Conservation (phyloP, 2,888 invertebrate genomes). For the Nysson spinosus region DNA sequence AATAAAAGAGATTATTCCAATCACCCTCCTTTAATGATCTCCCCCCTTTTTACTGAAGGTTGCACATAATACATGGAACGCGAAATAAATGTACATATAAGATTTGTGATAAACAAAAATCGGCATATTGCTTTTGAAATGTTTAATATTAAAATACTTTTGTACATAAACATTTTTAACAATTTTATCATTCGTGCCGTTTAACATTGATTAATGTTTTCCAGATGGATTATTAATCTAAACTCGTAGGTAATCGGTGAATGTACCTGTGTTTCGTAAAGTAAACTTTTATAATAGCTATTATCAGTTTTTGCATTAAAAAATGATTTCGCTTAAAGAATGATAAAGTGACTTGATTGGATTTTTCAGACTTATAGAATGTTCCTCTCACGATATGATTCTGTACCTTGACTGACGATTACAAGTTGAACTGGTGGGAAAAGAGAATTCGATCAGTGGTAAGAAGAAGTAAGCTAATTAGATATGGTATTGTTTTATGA, state of each 20-base stretch:
- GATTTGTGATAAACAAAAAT: constrained; percentile 17
- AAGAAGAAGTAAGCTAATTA: constrained; percentile 5
- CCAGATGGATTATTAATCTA: constrained; percentile 50
- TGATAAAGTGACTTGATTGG: too few species aligned
- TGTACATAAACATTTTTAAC: constrained; percentile 54
- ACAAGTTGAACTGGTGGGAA: neutral
- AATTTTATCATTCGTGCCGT: constrained; percentile 49
- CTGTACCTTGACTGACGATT: too few species aligned
- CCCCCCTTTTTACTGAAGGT: too few species aligned
- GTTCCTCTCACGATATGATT: constrained; percentile 16
- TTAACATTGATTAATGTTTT: constrained; percentile 48
- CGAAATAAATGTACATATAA: constrained; percentile 10
- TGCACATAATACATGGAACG: too few species aligned
- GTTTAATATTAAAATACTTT: constrained; percentile 43
- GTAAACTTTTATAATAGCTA: constrained; percentile 22
- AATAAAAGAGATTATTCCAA: too few species aligned
- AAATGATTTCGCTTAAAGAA: constrained; percentile 11
- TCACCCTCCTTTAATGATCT: too few species aligned
- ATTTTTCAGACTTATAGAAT: constrained; percentile 20
- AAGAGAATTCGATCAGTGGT: neutral
- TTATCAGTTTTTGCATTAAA: constrained; percentile 16
- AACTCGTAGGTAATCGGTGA: constrained; percentile 31
- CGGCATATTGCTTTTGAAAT: constrained; percentile 9
- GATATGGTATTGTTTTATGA: neutral
- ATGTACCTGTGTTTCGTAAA: constrained; percentile 36